A percentile compares a stretch with the other conserved stretches of the same genome.
These are phyloP conservation scores for Eospalax fontanierii DNA, from an alignment of 2,797 vertebrate species.

Conservation along the genomic window DNA sequence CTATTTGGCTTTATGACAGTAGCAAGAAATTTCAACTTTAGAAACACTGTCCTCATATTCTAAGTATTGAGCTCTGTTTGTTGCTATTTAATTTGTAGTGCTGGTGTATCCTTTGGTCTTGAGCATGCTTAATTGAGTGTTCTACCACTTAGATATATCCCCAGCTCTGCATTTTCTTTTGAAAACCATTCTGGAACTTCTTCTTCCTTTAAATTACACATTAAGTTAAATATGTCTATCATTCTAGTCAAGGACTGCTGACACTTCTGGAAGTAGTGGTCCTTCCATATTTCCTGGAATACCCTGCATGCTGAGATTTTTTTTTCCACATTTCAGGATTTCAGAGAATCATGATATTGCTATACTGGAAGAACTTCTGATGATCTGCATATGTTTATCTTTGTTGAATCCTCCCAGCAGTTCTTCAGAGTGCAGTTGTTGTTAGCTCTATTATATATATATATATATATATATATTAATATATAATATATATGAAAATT, in stretches of 20 bases:
- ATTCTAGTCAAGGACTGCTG: background rate
- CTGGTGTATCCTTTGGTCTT: background rate
- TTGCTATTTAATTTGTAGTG: conserved; percentile 24
- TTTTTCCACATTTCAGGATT: background rate
- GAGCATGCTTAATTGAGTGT: background rate
- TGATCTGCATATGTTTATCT: background rate
- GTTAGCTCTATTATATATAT: conserved; percentile 28
- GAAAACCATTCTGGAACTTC: conserved; percentile 47
- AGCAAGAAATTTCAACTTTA: background rate
- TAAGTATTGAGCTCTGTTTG: background rate
- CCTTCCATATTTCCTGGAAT: background rate
- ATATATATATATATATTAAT: background rate
- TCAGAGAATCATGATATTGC: background rate
- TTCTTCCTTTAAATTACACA: conserved; percentile 42
- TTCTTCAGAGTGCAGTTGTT: background rate
- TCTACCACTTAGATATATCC: background rate
- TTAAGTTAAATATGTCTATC: conserved; percentile 27
- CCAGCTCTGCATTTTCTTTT: conserved; percentile 46
- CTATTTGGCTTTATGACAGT: conserved; percentile 29
- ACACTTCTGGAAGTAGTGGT: background rate
- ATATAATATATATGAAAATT: background rate
- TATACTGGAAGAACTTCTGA: conserved; percentile 41
- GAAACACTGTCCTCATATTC: background rate
- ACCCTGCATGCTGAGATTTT: background rate
- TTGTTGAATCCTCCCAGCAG: background rate